Evolutionary conservation across 2,888 invertebrate species (phyloP).

Genomic region (Ganaspis brasiliensis): DNA sequence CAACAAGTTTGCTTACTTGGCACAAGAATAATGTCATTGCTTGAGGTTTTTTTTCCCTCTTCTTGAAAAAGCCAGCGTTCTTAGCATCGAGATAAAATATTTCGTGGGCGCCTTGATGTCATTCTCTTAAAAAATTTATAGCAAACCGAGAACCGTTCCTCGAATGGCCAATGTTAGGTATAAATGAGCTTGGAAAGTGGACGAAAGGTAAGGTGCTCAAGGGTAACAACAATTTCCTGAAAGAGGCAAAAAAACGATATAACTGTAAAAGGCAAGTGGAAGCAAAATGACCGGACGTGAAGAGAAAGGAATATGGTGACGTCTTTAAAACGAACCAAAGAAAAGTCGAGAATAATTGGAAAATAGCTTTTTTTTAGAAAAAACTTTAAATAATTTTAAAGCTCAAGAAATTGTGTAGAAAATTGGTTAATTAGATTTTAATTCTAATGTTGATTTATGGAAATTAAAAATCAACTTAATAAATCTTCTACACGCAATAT

Average conservation of each 20-base stretch:
- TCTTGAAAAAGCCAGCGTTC: not conserved
- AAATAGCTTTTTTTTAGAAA: too few species aligned
- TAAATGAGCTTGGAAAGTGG: slow-evolving; percentile 53
- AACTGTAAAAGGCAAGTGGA: slow-evolving; percentile 34
- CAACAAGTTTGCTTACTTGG: slow-evolving; percentile 24
- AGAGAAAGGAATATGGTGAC: slow-evolving; percentile 47
- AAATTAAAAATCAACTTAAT: too few species aligned
- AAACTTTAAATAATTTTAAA: not conserved
- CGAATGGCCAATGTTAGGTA: slow-evolving; percentile 49
- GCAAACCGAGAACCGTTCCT: slow-evolving; percentile 18
- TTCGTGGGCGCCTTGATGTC: slow-evolving; percentile 20
- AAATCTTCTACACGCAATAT: too few species aligned
- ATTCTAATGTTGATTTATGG: too few species aligned
- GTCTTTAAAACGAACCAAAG: slow-evolving; percentile 7
- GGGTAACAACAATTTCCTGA: slow-evolving; percentile 36
- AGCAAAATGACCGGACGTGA: slow-evolving; percentile 46
- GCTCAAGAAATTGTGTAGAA: not conserved
- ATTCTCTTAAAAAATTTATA: slow-evolving; percentile 22
- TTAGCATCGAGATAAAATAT: not conserved
- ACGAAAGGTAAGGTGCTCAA: slow-evolving; percentile 42
- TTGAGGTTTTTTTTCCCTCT: not conserved
- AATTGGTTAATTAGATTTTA: too few species aligned
- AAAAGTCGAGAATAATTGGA: not conserved
- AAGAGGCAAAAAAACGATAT: slow-evolving; percentile 39
- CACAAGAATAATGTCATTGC: not conserved